These are phyloP conservation scores for Gymnobelideus leadbeateri DNA, from an alignment of 2,113 vertebrate genomes.

Conservation along the genomic window DNA sequence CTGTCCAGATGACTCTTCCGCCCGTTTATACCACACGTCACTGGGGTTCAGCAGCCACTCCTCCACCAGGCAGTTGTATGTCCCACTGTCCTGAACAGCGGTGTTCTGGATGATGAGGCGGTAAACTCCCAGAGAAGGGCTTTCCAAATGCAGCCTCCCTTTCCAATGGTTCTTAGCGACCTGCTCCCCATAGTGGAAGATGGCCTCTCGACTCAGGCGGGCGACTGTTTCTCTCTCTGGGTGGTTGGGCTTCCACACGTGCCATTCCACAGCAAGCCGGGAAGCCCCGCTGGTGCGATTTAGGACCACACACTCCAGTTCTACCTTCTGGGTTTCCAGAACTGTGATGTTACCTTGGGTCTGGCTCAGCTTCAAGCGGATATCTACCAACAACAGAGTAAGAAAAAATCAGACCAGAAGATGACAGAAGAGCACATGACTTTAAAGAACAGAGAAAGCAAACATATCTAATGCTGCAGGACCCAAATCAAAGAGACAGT, in stretches of 20 bases:
- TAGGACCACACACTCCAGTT: slow-evolving; percentile 91
- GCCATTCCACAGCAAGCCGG: slow-evolving; percentile 93
- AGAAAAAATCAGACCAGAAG: not conserved
- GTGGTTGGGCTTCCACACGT: slow-evolving; percentile 86
- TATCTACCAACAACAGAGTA: slow-evolving; percentile 82
- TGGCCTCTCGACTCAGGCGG: slow-evolving; percentile 87
- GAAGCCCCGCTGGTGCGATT: slow-evolving; percentile 91
- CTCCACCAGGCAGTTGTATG: slow-evolving; percentile 86
- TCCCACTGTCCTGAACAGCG: slow-evolving; percentile 90
- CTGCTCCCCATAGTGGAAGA: slow-evolving; percentile 84
- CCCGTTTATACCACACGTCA: slow-evolving; percentile 91
- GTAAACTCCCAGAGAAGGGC: slow-evolving; percentile 87
- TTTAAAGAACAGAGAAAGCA: not conserved
- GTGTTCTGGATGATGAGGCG: slow-evolving; percentile 91
- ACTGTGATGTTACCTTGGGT: slow-evolving; percentile 90
- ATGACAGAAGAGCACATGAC: not conserved
- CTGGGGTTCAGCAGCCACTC: slow-evolving; percentile 95
- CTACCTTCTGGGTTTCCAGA: slow-evolving; percentile 93
- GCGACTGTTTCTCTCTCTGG: slow-evolving; percentile 88
- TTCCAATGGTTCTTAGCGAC: slow-evolving; percentile 85
- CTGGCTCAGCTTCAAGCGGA: slow-evolving; percentile 92
- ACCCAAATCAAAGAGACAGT: not conserved
- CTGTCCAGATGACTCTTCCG: slow-evolving; percentile 90
- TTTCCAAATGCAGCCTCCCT: slow-evolving; percentile 90
- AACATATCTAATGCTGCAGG: not conserved